Evolutionary conservation across 35 echinoderm and acorn worm genomes (phyloP).

Genomic region (Apostichopus japonicus): DNA sequence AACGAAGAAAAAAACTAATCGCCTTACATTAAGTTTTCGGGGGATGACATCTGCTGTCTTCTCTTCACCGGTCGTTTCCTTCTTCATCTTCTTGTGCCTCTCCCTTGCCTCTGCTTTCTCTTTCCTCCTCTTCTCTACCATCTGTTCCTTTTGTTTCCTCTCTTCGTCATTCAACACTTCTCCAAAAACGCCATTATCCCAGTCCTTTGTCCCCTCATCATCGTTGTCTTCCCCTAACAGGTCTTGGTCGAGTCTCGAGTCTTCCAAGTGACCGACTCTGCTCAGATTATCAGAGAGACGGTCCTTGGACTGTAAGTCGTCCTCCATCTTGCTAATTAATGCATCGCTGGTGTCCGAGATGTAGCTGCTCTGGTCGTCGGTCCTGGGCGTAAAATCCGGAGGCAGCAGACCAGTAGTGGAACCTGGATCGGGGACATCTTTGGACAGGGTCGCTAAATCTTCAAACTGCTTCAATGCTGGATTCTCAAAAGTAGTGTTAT

Average conservation of each 20-base stretch:
- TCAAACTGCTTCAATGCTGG: constrained; percentile 48
- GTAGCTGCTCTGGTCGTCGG: background rate
- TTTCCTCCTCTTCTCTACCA: constrained; percentile 47
- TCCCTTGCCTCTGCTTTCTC: constrained; percentile 55
- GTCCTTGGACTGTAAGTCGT: constrained; percentile 1
- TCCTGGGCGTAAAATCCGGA: background rate
- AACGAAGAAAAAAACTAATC: background rate
- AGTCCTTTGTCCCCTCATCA: background rate
- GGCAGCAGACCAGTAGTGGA: background rate
- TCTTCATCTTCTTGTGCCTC: constrained; percentile 8
- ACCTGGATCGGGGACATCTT: background rate
- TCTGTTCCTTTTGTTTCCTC: constrained; percentile 47
- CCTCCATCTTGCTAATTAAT: constrained; percentile 12
- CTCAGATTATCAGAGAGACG: constrained; percentile 42
- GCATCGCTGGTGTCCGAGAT: constrained; percentile 23
- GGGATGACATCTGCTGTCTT: background rate
- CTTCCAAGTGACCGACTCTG: constrained; percentile 69
- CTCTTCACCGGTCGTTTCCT: background rate
- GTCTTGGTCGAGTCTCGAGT: constrained; percentile 25
- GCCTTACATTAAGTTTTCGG: constrained; percentile 29
- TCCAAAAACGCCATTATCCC: constrained; percentile 59
- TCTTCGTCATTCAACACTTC: constrained; percentile 75
- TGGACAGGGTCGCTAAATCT: constrained; percentile 39
- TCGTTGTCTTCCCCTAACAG: constrained; percentile 22
- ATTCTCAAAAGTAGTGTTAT: constrained; percentile 49